A percentile compares a stretch with the other conserved stretches of the same genome.
Evolutionary conservation across 2,888 invertebrate genomes (phyloP).

Genomic region (Mycogona germanica): DNA sequence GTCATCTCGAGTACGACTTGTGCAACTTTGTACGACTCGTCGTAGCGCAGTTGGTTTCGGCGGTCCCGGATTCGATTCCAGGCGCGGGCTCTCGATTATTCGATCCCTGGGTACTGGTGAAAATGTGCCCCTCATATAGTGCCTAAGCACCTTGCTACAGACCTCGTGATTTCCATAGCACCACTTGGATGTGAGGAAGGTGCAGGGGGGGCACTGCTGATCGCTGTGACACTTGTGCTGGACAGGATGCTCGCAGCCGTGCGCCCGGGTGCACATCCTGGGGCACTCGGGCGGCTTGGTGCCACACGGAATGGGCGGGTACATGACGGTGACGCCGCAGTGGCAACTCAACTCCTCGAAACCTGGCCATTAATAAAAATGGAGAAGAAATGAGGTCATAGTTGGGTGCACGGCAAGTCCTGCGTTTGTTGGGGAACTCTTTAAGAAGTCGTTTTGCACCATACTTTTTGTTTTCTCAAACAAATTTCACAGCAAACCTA

Average conservation of each 20-base stretch:
- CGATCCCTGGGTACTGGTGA: too few species aligned
- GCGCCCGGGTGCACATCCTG: constrained; percentile 58
- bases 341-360: constrained; percentile 86
- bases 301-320: constrained; percentile 89
- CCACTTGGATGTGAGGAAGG: constrained; percentile 67
- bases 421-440: too few species aligned
- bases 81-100: too few species aligned
- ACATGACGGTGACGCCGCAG: constrained; percentile 72
- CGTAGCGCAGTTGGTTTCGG: too few species aligned
- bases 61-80: too few species aligned
- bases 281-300: constrained; percentile 69
- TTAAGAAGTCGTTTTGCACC: too few species aligned
- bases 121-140: too few species aligned
- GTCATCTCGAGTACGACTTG: background rate
- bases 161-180: constrained; percentile 70
- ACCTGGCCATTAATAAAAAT: constrained; percentile 29
- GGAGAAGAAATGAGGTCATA: background rate
- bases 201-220: constrained; percentile 64
- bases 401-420: too few species aligned
- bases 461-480: too few species aligned
- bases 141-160: constrained; percentile 16
- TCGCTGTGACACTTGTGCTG: constrained; percentile 73
- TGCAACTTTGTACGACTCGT: background rate
- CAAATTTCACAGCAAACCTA: too few species aligned
- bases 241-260: constrained; percentile 68